Conservation (phyloP, 2,797 vertebrate species). For the Rhinogobio ventralis region DNA sequence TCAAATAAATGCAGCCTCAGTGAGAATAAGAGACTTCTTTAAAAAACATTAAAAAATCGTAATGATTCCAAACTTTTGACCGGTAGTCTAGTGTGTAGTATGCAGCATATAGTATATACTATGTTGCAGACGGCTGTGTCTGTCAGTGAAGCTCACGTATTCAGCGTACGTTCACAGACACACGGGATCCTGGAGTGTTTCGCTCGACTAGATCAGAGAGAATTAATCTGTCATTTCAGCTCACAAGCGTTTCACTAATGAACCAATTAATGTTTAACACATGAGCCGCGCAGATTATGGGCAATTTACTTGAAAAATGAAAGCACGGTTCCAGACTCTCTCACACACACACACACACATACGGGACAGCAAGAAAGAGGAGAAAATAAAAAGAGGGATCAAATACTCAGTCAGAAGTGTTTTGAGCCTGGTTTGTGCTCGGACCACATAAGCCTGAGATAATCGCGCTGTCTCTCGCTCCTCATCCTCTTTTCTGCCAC, state of each 20-base stretch:
- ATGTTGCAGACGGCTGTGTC: neutral
- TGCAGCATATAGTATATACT: too few species aligned
- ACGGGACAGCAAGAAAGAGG: neutral
- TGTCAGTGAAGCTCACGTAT: neutral
- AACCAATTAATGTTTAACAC: slow-evolving; percentile 44
- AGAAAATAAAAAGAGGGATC: neutral
- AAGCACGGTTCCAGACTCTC: neutral
- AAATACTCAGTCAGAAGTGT: neutral
- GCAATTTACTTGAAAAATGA: slow-evolving; percentile 31
- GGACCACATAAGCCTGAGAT: neutral
- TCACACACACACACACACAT: neutral
- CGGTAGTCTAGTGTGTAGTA: neutral
- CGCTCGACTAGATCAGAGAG: slow-evolving; percentile 6
- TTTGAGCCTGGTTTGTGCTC: neutral
- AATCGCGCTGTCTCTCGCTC: neutral
- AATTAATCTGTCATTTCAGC: slow-evolving; percentile 30
- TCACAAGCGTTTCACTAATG: slow-evolving; percentile 39
- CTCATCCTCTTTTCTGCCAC: neutral
- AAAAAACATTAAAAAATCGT: neutral
- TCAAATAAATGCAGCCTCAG: neutral
- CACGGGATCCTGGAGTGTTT: neutral
- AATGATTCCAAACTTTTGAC: neutral
- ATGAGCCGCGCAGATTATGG: neutral
- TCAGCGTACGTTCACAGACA: neutral
- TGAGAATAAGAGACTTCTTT: neutral